These are phyloP conservation scores for Pseudococcus viburni DNA, from an alignment of 2,888 invertebrate species.

Conservation along the genomic window DNA sequence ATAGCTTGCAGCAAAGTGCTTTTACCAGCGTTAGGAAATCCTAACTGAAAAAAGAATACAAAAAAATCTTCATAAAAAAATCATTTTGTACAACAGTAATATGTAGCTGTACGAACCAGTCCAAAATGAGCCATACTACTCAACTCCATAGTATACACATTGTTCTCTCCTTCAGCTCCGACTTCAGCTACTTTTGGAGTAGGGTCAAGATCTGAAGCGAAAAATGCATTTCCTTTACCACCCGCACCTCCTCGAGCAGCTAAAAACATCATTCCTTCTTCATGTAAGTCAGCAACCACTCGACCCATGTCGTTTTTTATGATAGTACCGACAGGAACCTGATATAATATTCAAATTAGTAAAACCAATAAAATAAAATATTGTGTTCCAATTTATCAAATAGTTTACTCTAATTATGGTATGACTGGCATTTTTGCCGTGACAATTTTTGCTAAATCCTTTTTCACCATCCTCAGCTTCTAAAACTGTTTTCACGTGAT, in stretches of 20 bases:
- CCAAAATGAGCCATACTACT: slow-evolving; percentile 96
- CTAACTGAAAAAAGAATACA: slow-evolving; percentile 74
- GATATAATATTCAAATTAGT: slow-evolving; percentile 16
- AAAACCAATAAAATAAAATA: background rate
- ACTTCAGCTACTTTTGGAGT: slow-evolving; percentile 88
- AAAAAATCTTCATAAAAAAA: background rate
- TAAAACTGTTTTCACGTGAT: slow-evolving; percentile 72
- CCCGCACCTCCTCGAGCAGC: slow-evolving; percentile 96
- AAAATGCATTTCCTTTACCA: slow-evolving; percentile 95
- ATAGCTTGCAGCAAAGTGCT: slow-evolving; percentile 89
- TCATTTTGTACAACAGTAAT: background rate
- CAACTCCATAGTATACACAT: slow-evolving; percentile 84
- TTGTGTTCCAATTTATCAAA: background rate
- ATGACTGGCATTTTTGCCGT: slow-evolving; percentile 86
- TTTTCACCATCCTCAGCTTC: slow-evolving; percentile 81
- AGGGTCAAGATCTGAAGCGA: slow-evolving; percentile 83
- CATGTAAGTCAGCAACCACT: slow-evolving; percentile 79
- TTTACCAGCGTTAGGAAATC: slow-evolving; percentile 95
- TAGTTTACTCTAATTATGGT: slow-evolving; percentile 74
- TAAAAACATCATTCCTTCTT: slow-evolving; percentile 84
- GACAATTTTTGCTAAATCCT: slow-evolving; percentile 83
- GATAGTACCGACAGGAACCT: slow-evolving; percentile 88
- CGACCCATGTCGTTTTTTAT: slow-evolving; percentile 76
- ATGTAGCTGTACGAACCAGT: slow-evolving; percentile 74
- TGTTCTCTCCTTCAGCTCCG: slow-evolving; percentile 87